phyloP scores from a whole-genome alignment of 2,888 invertebrate genomes.

The Metalampra italica region DNA sequence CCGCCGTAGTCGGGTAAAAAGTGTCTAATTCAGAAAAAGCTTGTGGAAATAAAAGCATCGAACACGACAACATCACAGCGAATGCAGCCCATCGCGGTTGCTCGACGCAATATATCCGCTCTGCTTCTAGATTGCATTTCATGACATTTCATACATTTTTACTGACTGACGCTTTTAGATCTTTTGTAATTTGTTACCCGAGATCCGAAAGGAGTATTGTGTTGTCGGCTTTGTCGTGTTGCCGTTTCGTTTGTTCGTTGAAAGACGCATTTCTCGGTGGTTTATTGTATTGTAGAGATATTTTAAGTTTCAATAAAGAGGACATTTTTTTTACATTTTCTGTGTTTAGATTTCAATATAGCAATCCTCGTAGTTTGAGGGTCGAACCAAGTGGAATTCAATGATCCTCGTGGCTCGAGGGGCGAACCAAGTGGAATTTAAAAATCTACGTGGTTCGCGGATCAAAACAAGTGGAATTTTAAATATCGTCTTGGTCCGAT shows the following conservation, averaged over 20 bases:
- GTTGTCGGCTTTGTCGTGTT: not conserved
- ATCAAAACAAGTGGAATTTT: too few species aligned
- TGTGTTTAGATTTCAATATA: too few species aligned
- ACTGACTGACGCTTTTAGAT: constrained; percentile 29
- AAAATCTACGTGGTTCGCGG: too few species aligned
- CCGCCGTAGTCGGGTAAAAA: too few species aligned
- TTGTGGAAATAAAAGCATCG: not conserved
- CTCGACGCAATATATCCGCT: constrained; percentile 42
- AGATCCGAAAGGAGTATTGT: constrained; percentile 6
- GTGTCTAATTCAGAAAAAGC: not conserved
- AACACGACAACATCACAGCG: not conserved
- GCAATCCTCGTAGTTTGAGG: too few species aligned
- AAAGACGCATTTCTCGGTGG: too few species aligned
- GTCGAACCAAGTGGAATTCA: too few species aligned
- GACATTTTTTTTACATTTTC: too few species aligned
- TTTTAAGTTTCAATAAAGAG: too few species aligned
- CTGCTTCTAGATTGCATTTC: constrained; percentile 45
- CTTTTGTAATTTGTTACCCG: constrained; percentile 28
- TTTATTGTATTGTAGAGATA: not conserved
- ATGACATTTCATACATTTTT: constrained; percentile 49
- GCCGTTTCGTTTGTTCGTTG: not conserved
- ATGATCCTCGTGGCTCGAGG: too few species aligned
- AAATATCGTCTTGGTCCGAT: too few species aligned
- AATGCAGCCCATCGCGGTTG: constrained; percentile 21
- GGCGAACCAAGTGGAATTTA: too few species aligned